phyloP scores from a whole-genome alignment of 2,888 invertebrate species.

The Ferrisia virgata region DNA sequence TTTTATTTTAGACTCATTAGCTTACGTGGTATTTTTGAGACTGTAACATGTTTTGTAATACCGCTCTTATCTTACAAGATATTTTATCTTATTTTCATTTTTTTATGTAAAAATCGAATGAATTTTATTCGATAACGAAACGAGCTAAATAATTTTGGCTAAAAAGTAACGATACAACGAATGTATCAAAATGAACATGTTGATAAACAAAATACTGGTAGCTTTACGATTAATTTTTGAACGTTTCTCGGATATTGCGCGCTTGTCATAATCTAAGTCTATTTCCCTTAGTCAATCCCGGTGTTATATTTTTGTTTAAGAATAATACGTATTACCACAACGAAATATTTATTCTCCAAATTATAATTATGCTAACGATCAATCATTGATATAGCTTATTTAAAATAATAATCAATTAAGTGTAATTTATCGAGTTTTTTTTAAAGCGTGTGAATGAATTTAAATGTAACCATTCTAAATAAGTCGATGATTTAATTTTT shows the following conservation, averaged over 20 bases:
- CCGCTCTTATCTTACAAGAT: background rate
- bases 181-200: background rate
- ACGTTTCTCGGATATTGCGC: conserved; percentile 3
- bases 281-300: background rate
- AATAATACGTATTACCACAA: background rate
- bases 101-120: background rate
- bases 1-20: background rate
- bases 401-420: background rate
- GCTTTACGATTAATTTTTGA: background rate
- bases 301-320: conserved; percentile 13
- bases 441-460: background rate
- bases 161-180: background rate
- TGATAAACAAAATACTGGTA: background rate
- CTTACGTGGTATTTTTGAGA: background rate
- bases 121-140: background rate
- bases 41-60: background rate
- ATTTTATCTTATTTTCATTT: background rate
- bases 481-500: background rate
- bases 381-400: background rate
- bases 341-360: background rate
- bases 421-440: background rate
- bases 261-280: background rate
- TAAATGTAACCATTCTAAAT: background rate
- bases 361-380: background rate
- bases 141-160: background rate